Base-by-base conservation (phyloP, 1,140 invertebrate genomes). In the Drosophila varians region DNA sequence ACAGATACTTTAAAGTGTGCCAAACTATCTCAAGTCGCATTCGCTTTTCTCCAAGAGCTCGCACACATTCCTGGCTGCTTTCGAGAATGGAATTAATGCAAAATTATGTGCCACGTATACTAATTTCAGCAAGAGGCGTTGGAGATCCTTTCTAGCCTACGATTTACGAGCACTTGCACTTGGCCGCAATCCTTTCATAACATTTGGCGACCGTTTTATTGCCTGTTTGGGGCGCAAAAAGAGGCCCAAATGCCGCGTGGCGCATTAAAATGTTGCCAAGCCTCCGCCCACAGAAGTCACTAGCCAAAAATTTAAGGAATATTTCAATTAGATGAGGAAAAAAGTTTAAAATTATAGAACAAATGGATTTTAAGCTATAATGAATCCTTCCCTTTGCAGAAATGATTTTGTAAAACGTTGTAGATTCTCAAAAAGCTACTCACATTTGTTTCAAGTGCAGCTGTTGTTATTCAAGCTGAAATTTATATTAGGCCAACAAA, bases 401-500 rank as follows among this genome's bases (percentile, higher is more conserved):
- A 2, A 4, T 2, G 21, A 21, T 21, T 21, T 21, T 21, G 21
- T 2, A 21, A 21, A 21, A 2, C 2, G 21, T 21, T 21, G 21
- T 21, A 21, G n/a, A n/a, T n/a, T n/a, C n/a, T n/a, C n/a, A n/a
- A 21, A 21, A 4, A 21, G 21, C 21, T 21, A n/a, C 5, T 1
- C 26, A 26, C 26, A 9, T 31, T 31, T 31, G 11, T 64, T 36
- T 12, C 5, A 28, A 28, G 43, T 47, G 53, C 60, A 61, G 19
- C 48, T 45, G 70, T 78, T 84, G 80, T 84, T 84, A 72, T 76
- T 80, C 57, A 64, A 80, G 72, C 60, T 80, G 72, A 80, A 84
- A 86, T 84, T 84, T 84, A 86, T 84, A 84, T 80, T 84, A 84
- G 80, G 79, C 80, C 76, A 84, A 84, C 80, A 84, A 86, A 84